Evolutionary conservation across 2,113 vertebrate genomes (phyloP).

Genomic region (Etia nguti): DNA sequence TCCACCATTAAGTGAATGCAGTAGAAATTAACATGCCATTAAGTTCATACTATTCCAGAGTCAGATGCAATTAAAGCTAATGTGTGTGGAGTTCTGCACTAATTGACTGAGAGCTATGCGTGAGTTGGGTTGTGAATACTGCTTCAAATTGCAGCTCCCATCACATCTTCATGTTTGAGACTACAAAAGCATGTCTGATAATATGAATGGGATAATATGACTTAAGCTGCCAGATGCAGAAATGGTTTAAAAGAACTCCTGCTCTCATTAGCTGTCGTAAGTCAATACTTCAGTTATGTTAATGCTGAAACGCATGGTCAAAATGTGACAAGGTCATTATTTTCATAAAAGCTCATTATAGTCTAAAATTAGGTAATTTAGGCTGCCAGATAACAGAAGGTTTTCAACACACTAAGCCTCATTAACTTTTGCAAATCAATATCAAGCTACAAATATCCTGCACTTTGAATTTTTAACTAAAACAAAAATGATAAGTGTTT

Average conservation of each 20-base stretch:
- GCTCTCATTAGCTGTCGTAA: conserved; percentile 2
- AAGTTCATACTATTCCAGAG: conserved; percentile 23
- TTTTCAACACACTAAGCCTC: conserved; percentile 9
- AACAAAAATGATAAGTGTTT: not conserved
- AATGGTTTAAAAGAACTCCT: not conserved
- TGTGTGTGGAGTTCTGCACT: conserved; percentile 10
- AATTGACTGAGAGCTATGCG: conserved; percentile 22
- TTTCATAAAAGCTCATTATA: conserved; percentile 8
- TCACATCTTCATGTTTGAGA: not conserved
- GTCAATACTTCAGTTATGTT: not conserved
- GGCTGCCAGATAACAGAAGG: not conserved
- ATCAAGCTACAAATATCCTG: not conserved
- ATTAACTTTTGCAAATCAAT: conserved; percentile 43
- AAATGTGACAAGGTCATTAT: not conserved
- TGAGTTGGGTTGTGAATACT: not conserved
- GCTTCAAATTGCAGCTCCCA: not conserved
- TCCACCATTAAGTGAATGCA: conserved; percentile 6
- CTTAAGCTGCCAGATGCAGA: not conserved
- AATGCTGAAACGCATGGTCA: not conserved
- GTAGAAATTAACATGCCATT: conserved; percentile 46
- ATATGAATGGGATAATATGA: not conserved
- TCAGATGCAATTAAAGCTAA: conserved; percentile 35
- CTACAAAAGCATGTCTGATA: not conserved
- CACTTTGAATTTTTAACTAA: not conserved
- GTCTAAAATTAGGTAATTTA: not conserved